phyloP scores from a whole-genome alignment of 2,888 invertebrate genomes.

The Drosophila nr. medialis region DNA sequence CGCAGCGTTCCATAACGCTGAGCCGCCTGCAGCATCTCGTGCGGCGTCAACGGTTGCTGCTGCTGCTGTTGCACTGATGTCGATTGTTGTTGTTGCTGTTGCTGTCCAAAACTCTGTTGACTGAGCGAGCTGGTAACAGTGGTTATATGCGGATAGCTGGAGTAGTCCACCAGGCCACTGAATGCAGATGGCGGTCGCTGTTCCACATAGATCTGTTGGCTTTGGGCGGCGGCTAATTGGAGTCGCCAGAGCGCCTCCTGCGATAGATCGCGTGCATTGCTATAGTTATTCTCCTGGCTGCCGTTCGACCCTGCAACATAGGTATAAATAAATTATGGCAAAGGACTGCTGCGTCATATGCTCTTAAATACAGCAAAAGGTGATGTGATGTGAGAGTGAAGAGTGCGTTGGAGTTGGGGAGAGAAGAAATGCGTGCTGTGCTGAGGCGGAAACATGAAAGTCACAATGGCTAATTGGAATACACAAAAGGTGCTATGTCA shows the following conservation, averaged over 20 bases:
- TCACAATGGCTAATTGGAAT: constrained; percentile 67
- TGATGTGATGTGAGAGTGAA: neutral
- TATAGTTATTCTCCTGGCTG: constrained; percentile 80
- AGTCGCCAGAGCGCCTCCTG: constrained; percentile 82
- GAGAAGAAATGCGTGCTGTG: constrained; percentile 21
- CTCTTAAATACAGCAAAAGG: constrained; percentile 2
- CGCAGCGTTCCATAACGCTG: constrained; percentile 80
- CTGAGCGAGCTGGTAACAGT: constrained; percentile 76
- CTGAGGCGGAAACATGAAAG: constrained; percentile 59
- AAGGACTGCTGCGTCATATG: constrained; percentile 1
- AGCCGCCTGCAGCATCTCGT: constrained; percentile 74
- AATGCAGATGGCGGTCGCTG: constrained; percentile 80
- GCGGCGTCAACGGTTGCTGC: constrained; percentile 56
- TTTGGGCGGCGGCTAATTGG: constrained; percentile 74
- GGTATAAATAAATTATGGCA: constrained; percentile 16
- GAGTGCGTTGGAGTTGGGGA: constrained; percentile 2
- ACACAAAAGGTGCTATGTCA: constrained; percentile 47
- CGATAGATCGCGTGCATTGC: constrained; percentile 76
- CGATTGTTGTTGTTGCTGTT: constrained; percentile 30
- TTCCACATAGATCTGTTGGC: constrained; percentile 79
- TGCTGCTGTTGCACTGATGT: constrained; percentile 34
- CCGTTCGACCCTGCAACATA: constrained; percentile 69
- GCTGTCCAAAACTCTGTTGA: constrained; percentile 75
- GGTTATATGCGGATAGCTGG: constrained; percentile 79
- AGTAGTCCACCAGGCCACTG: constrained; percentile 78